These are phyloP conservation scores for Pristis pectinata DNA, from an alignment of 2,797 vertebrate species.

Conservation along the genomic window DNA sequence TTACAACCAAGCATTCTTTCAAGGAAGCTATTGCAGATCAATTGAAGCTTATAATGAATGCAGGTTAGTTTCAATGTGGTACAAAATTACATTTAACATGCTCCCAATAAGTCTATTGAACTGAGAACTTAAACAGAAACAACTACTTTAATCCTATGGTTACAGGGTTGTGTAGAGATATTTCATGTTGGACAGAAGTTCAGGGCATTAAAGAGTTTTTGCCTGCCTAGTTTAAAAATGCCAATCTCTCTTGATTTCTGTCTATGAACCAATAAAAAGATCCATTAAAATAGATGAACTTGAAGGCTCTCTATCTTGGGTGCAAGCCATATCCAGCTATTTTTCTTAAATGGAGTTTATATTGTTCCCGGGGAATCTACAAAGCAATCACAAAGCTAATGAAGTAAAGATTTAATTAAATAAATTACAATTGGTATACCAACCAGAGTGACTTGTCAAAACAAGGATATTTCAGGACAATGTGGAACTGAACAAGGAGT, in stretches of 20 bases:
- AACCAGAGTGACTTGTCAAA: neutral
- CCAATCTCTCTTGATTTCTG: neutral
- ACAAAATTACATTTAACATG: neutral
- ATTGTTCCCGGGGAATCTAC: neutral
- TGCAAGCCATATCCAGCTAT: neutral
- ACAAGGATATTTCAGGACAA: neutral
- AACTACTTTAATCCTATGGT: neutral
- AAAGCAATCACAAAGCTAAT: neutral
- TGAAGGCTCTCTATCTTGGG: neutral
- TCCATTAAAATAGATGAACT: neutral
- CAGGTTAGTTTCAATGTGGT: neutral
- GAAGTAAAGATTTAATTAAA: neutral
- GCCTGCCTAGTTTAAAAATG: neutral
- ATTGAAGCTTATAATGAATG: neutral
- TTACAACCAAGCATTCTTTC: neutral
- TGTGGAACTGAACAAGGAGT: neutral
- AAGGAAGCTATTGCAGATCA: neutral
- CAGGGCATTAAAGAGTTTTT: neutral
- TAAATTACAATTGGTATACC: neutral
- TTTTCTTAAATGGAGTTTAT: neutral
- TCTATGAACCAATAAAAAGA: neutral
- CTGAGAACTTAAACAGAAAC: neutral
- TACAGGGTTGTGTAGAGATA: neutral
- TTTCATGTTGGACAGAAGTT: neutral
- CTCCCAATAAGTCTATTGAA: neutral